A percentile compares a stretch with the other conserved stretches of the same genome.
These are phyloP conservation scores for Euura saliciscinereae DNA, from an alignment of 1,140 invertebrate genomes.

Conservation along the genomic window DNA sequence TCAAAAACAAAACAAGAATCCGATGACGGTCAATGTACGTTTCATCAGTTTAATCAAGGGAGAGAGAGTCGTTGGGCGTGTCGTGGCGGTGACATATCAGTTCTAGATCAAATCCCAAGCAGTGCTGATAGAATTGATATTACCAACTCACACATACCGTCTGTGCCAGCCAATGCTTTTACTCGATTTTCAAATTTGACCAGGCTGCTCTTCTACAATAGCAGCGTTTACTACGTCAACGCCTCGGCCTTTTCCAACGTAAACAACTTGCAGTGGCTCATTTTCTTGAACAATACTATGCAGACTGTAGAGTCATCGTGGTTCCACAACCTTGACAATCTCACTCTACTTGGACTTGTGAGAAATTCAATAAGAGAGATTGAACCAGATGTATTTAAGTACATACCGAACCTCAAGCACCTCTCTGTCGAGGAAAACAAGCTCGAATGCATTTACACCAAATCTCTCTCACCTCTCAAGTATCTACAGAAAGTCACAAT, in stretches of 20 bases:
- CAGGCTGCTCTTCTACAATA: constrained; percentile 36
- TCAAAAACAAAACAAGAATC: neutral
- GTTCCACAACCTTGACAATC: constrained; percentile 30
- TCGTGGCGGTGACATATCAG: constrained; percentile 32
- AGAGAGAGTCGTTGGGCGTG: constrained; percentile 22
- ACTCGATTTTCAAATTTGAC: constrained; percentile 30
- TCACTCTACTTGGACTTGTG: constrained; percentile 35
- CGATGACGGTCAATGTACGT: neutral
- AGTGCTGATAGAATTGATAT: constrained; percentile 35
- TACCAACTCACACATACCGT: constrained; percentile 31
- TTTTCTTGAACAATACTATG: constrained; percentile 37
- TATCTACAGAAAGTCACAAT: constrained; percentile 32
- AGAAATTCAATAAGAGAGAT: constrained; percentile 40
- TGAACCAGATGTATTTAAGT: constrained; percentile 30
- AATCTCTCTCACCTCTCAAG: constrained; percentile 27
- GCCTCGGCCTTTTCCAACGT: constrained; percentile 30
- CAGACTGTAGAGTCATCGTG: constrained; percentile 29
- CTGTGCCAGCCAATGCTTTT: constrained; percentile 25
- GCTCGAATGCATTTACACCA: constrained; percentile 41
- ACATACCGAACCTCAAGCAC: constrained; percentile 30
- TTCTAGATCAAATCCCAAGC: constrained; percentile 28
- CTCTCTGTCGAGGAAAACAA: constrained; percentile 41
- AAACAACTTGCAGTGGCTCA: constrained; percentile 29
- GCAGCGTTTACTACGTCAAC: constrained; percentile 31
- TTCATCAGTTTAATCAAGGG: neutral